Evolutionary conservation across 2,113 vertebrate genomes (phyloP), one percentile per base, ranked within the genome.

Genomic region (Athene noctua): DNA sequence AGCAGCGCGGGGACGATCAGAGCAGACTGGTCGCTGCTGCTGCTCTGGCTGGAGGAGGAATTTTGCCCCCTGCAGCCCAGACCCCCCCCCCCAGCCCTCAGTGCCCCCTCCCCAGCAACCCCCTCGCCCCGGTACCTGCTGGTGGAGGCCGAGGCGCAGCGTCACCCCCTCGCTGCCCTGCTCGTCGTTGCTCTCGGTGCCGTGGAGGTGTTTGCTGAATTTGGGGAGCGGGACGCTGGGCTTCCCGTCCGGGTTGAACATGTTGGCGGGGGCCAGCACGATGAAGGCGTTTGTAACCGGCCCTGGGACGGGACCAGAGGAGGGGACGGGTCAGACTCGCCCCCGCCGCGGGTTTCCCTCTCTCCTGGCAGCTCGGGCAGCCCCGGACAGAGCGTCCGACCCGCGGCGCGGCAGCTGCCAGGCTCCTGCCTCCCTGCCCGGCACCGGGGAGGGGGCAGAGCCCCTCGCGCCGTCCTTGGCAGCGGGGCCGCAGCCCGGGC

Each of bases 281-380:
- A 99, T 99, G 97, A 98, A 70, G 12, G 99, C 99, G 0, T 99
- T 99, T 10, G 99, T 99, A 80, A 99, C 98, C 0, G 99, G 99
- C 66, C 99, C 99, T 99, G 94, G 3, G 70, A 15, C 0, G 5
- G 30, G 38, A 47, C 44, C 3, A 12, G 27, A 54, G 27, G n/a
- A 49, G 22, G 36, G 19, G 83, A 46, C 0, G 1, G 36, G 29
- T 95, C 38, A 57, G 54, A 34, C 32, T 11, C 14, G 5, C 12
- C 49, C 25, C 6, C 32, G 11, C 26, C 1, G 6, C 0, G 4
- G 18, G 15, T 34, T 21, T 34, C 26, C 26, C 27, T 46, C 40
- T 13, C 4, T 47, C 58, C 18, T 4, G 51, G 55, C 7, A 6
- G 25, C 17, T 19, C 2, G 3, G 42, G 79, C 21, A 80, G 87